Evolutionary conservation across 2,888 invertebrate species (phyloP), one percentile per base, ranked within the genome.

Genomic region (Noctua comes): DNA sequence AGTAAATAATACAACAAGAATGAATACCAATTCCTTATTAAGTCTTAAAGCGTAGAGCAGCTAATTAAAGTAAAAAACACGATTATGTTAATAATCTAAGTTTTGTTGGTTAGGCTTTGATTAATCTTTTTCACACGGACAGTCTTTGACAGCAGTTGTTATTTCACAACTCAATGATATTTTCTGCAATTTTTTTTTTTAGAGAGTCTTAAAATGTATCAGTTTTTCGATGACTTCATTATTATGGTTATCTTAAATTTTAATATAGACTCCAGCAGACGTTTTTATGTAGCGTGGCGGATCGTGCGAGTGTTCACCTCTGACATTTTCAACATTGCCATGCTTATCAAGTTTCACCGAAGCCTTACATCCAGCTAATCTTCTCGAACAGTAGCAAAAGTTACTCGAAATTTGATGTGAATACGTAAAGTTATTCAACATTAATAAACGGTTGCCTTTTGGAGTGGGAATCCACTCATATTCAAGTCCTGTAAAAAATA

Each of bases 341-440:
- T 1, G 16, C 27, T 57, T 40, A 27, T 72, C 36, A n/a, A 79
- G 80, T 65, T 65, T 79, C n/a, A 80, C 81, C 11, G 57, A 57
- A n/a, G 81, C 81, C 57, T 80, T 73, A n/a, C 78, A 79, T 18
- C 79, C 79, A 40, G 80, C 57, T 16, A 57, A 65, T 80, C 27
- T 48, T 27, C 57, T 48, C 16, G 81, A 79, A 57, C 79, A 79
- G 48, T 73, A 65, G 48, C 40, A 79, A 18, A 24, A 40, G 8
- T 46, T 66, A 31, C n/a, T 43, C 5, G 46, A 36, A 59, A 18
- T n/a, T 2, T 74, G 48, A 51, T 68, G 81, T n/a, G 66, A 59
- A 68, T 74, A 79, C 13, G 81, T 79, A 24, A 46, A 79, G 2
- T 51, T 59, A 43, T 79, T 79, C 57, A 79, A 24, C 73, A 80